Base-by-base conservation (phyloP, 2,888 invertebrate species). In the Melitaea athalia region DNA sequence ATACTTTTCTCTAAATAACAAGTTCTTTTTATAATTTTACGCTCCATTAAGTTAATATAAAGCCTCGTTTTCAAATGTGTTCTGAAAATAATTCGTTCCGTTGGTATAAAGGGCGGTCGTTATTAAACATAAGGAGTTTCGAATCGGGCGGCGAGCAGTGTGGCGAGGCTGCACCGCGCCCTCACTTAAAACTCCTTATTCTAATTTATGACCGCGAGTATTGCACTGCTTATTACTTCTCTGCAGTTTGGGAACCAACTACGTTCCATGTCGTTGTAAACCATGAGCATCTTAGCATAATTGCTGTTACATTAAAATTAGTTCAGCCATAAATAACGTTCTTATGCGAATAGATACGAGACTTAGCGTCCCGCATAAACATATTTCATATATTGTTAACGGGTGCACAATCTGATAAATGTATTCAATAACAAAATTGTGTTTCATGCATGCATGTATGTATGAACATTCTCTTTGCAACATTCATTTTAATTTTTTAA, bases 191-290 rank as follows among this genome's bases (percentile, higher is more conserved):
- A 89, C 88, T 90, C 85, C 85, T 90, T 88, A 91, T 90, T 90
- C 86, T 90, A 90, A 91, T 92, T 91, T 91, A 92, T 87, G 78
- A 78, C 74, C 80, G 77, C 77, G 81, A 87, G 89, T 88, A 89
- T 90, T 90, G 90, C 91, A 88, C 84, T 88, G 88, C 87, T 91
- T 91, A 91, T 89, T 90, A 90, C 90, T 87, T 85, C 85, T 86
- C 80, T 91, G 89, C 90, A 91, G 90, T 89, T 89, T 87, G 87
- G 85, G 85, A 80, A 80, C 81, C 85, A 86, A 87, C 86, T 85
- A 87, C 87, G 87, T 88, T 88, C 87, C 88, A 89, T 88, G 86
- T 88, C 84, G 88, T 86, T 86, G 89, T 89, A 89, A 89, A 88
- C 89, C 89, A 88, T 86, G 85, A 87, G 85, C 85, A 86, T 84